phyloP scores from a whole-genome alignment of 2,888 invertebrate species.

The Platerodrilus igneus region DNA sequence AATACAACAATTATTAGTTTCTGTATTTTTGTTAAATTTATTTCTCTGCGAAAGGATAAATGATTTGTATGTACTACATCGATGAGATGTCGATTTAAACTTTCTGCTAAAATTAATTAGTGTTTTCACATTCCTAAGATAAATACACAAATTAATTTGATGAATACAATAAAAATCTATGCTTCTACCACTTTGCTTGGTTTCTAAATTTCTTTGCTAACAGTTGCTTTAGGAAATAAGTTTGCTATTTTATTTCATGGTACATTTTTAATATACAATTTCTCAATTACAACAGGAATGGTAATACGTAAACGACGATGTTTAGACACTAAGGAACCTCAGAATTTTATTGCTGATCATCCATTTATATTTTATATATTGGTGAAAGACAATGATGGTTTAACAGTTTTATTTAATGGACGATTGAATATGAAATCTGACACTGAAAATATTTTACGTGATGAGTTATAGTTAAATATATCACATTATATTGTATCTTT shows the following conservation, averaged over 20 bases:
- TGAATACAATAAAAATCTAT: no score
- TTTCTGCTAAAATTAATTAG: no score
- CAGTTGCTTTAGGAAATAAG: not conserved
- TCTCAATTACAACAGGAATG: constrained; percentile 24
- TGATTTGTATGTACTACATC: no score
- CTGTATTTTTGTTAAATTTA: no score
- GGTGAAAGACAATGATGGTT: constrained; percentile 3
- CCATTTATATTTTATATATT: constrained; percentile 32
- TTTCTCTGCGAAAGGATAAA: no score
- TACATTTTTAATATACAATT: constrained; percentile 9
- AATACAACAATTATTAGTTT: no score
- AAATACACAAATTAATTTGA: no score
- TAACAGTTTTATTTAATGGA: constrained; percentile 15
- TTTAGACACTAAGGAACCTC: constrained; percentile 14
- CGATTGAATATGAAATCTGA: constrained; percentile 10
- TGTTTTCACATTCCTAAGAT: no score
- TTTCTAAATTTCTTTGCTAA: constrained; percentile 1
- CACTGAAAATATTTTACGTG: constrained; percentile 10
- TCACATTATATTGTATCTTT: no score
- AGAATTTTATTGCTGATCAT: constrained; percentile 33
- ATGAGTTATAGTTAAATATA: constrained; percentile 19
- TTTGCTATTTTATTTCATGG: constrained; percentile 3
- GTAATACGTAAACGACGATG: constrained; percentile 21
- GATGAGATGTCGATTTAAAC: no score
- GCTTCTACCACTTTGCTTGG: no score